Base-by-base conservation (phyloP, 1,140 invertebrate genomes). In the Callitettix versicolor region DNA sequence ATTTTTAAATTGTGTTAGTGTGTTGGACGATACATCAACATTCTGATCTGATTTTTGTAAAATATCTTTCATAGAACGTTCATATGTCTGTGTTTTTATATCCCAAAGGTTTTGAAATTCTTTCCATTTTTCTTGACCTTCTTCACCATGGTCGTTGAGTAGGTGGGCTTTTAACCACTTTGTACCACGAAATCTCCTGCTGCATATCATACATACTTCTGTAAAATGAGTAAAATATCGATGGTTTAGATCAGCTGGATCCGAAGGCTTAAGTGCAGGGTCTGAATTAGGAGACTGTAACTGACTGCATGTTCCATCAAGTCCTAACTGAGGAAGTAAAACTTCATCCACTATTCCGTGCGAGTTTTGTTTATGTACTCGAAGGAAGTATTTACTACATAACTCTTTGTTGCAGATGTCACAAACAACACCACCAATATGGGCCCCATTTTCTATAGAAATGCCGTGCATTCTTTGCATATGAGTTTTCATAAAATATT, bases 401-500 rank as follows among this genome's bases (percentile, higher is more conserved):
- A 98, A 72, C 73, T 97, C 93, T 70, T 98, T 98, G 69, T 95
- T 90, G 68, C 94, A 98, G 55, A 97, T 90, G 68, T 97, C 93
- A 74, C 94, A 97, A 6, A 91, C 86, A 0, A 95, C 91, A 3
- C 91, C 91, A 5, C 90, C 91, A 14, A 93, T 85, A 67, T 91
- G 89, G 0, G 88, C 85, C 1, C 87, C 88, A 64, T 88, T 89
- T 69, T 94, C 91, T 38, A 96, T 87, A 65, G 94, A 91, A 55
- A 99, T 95, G 14, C 95, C 94, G 69, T 99, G 96, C 88, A 98
- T 97, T 68, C 97, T 87, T 63, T 98, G 86, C 91, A 99, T 99
- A 73, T 99, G 96, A 0, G 95, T 98, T 68, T 97, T 94, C 85
- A 99, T 93, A 68, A 99, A 99, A 67, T 99, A 99, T 70, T 99